Evolutionary conservation across 64 coral and sea anemone genomes (phyloP).

Genomic region (Pocillopora damicornis): DNA sequence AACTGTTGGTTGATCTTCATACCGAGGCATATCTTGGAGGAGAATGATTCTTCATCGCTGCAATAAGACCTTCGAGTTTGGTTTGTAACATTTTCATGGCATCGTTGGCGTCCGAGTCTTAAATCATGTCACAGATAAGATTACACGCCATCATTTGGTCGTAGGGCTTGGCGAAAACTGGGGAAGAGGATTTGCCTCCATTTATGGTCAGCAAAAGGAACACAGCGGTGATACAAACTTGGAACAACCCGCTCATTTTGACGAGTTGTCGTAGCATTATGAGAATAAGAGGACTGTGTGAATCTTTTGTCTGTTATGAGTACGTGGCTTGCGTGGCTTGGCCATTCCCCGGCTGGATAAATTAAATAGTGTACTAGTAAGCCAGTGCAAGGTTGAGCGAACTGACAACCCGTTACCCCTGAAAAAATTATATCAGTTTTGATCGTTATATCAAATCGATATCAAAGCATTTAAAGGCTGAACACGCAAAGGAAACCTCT

Average conservation of each 20-base stretch:
- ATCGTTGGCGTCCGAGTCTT: background rate
- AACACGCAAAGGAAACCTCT: too few relatives aligned
- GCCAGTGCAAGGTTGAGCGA: too few relatives aligned
- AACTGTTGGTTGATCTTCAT: too few relatives aligned
- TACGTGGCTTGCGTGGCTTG: too few relatives aligned
- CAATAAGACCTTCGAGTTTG: background rate
- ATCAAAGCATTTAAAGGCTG: too few relatives aligned
- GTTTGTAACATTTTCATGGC: slow-evolving; percentile 8
- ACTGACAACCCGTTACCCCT: too few relatives aligned
- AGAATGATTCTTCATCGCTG: background rate
- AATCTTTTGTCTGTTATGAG: too few relatives aligned
- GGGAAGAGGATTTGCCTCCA: background rate
- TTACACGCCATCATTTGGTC: background rate
- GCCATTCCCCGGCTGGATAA: too few relatives aligned
- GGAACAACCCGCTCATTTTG: background rate
- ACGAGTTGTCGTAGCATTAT: background rate
- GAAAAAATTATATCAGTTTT: too few relatives aligned
- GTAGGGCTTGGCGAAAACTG: background rate
- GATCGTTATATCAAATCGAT: too few relatives aligned
- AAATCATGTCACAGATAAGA: background rate
- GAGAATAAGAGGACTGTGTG: too few relatives aligned
- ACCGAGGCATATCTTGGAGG: background rate
- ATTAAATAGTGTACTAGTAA: too few relatives aligned
- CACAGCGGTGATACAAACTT: background rate
- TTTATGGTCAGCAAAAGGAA: background rate